phyloP scores from a whole-genome alignment of 2,888 invertebrate species.

The Crocallis elinguaria region DNA sequence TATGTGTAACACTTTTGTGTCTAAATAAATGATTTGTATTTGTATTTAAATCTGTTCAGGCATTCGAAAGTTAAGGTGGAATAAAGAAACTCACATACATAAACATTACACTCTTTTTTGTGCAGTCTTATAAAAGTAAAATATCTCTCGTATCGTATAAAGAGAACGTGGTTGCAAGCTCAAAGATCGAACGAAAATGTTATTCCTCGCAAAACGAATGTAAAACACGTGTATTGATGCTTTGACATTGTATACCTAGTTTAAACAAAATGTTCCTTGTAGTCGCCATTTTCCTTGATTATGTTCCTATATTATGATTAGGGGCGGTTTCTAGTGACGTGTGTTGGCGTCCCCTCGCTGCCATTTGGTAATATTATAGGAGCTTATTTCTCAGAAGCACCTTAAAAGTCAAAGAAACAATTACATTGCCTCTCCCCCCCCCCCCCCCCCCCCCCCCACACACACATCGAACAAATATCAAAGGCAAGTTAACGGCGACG shows the following conservation, averaged over 20 bases:
- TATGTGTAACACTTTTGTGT: no score
- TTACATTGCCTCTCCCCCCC: not conserved
- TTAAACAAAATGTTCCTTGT: constrained; percentile 4
- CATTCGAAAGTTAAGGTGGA: no score
- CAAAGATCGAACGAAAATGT: no score
- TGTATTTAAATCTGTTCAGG: no score
- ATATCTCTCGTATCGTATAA: not conserved
- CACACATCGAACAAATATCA: not conserved
- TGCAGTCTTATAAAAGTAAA: no score
- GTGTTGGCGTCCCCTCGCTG: not conserved
- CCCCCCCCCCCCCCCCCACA: not conserved
- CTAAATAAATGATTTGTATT: no score
- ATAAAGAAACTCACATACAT: no score
- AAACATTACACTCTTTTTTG: no score
- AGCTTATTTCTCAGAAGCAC: not conserved
- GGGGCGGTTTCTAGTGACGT: not conserved
- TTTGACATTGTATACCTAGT: not conserved
- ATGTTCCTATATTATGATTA: constrained; percentile 9
- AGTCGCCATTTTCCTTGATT: not conserved
- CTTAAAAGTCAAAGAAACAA: constrained; percentile 2
- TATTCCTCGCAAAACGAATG: not conserved
- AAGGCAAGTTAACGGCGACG: not conserved
- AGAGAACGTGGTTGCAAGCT: not conserved
- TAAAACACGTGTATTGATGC: not conserved
- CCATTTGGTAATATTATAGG: not conserved